Percentiles rank a stretch among this genome's conserved stretches.
Conservation (phyloP, 64 coral and sea anemone genomes). For the Stichodactyla helianthus region DNA sequence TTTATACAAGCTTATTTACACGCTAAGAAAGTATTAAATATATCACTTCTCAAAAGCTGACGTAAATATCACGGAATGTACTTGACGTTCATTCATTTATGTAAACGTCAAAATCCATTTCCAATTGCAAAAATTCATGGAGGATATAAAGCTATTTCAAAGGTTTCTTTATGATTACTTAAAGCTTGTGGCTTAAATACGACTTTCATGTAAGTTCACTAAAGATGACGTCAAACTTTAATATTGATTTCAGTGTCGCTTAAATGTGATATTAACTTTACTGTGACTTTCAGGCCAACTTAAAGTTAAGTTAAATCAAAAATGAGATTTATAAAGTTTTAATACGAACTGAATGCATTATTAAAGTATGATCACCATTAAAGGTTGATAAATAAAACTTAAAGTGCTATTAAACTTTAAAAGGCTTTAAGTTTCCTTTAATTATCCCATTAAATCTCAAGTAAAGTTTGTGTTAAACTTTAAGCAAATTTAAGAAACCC, state of each 20-base stretch:
- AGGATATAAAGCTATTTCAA: not conserved
- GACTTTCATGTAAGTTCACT: slow-evolving; percentile 2
- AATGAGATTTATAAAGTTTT: slow-evolving; percentile 3
- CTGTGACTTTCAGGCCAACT: not conserved
- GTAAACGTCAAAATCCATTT: not conserved
- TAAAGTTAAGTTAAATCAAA: slow-evolving; percentile 5
- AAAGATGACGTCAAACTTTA: slow-evolving; percentile 6
- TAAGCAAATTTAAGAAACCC: no score
- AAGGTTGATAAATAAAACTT: not conserved
- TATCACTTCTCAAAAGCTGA: not conserved
- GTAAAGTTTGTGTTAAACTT: no score
- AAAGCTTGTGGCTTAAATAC: not conserved
- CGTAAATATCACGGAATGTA: not conserved
- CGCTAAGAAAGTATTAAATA: not conserved
- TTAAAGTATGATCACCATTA: not conserved
- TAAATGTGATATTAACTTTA: not conserved
- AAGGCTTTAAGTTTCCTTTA: no score
- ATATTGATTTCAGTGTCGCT: not conserved
- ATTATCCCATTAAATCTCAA: no score
- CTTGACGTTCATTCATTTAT: not conserved
- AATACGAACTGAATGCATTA: not conserved
- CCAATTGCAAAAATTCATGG: not conserved
- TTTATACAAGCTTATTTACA: not conserved
- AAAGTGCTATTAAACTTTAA: no score
- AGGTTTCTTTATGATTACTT: not conserved